Evolutionary conservation across 2,888 invertebrate genomes (phyloP).

Genomic region (Melikaiella ostensackeni): DNA sequence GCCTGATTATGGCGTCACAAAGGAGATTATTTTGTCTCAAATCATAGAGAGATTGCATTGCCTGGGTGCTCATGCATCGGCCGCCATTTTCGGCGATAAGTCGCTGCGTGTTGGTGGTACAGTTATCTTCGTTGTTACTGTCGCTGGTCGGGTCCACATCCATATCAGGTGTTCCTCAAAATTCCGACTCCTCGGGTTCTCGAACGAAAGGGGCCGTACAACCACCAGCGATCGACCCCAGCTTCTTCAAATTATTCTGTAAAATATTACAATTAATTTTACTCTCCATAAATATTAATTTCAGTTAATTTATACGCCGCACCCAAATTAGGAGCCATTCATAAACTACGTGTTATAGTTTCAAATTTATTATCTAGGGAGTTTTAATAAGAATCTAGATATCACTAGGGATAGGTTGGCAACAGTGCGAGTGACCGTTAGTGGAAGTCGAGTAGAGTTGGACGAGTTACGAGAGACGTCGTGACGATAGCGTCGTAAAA

Average conservation of each 20-base stretch:
- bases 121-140: conserved; percentile 46
- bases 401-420: too few species aligned
- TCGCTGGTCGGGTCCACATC: conserved; percentile 63
- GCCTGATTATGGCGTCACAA: conserved; percentile 90
- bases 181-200: conserved; percentile 9
- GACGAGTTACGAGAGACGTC: too few species aligned
- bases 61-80: conserved; percentile 89
- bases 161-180: conserved; percentile 57
- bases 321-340: too few species aligned
- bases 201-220: not conserved
- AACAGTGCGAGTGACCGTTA: too few species aligned
- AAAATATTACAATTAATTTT: not conserved
- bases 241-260: conserved; percentile 18
- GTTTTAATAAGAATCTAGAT: too few species aligned
- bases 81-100: conserved; percentile 77
- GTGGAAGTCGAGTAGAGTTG: too few species aligned
- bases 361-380: too few species aligned
- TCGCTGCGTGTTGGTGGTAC: conserved; percentile 46
- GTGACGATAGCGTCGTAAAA: too few species aligned
- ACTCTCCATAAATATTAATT: not conserved
- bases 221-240: conserved; percentile 1
- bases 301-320: not conserved
- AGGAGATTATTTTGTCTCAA: conserved; percentile 89
- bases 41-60: conserved; percentile 91
- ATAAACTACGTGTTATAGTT: too few species aligned